phyloP scores from a whole-genome alignment of 2,113 vertebrate species.

The Clarias batrachus region DNA sequence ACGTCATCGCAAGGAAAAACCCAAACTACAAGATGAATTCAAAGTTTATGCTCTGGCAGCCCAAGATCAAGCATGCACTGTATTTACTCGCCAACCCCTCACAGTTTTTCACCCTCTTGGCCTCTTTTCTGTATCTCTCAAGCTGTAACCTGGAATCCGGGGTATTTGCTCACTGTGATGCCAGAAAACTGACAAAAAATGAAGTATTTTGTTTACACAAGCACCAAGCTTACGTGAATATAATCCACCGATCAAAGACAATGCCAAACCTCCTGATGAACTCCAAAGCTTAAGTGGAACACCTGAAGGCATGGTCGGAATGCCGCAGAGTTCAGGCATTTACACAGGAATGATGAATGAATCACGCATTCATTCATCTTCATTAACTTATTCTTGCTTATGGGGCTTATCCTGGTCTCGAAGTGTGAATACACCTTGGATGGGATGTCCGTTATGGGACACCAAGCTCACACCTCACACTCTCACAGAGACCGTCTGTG shows the following conservation, averaged over 20 bases:
- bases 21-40: constrained; percentile 40
- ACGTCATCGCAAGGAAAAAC: constrained; percentile 34
- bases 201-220: constrained; percentile 49
- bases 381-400: not conserved
- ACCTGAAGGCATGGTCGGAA: constrained; percentile 10
- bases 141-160: constrained; percentile 48
- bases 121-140: constrained; percentile 24
- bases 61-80: constrained; percentile 41
- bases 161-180: constrained; percentile 46
- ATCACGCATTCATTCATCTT: not conserved
- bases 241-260: constrained; percentile 49
- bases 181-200: constrained; percentile 51
- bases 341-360: not conserved
- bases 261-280: constrained; percentile 1
- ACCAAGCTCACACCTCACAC: not conserved
- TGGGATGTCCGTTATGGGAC: not conserved
- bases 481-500: not conserved
- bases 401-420: not conserved
- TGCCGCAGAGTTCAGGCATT: not conserved
- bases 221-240: constrained; percentile 15
- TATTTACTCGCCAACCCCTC: constrained; percentile 30
- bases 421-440: not conserved
- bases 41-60: constrained; percentile 46
- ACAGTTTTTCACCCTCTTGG: constrained; percentile 38
- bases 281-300: not conserved